Evolutionary conservation across 2,113 vertebrate species (phyloP), one percentile per base, ranked within the genome.

Genomic region (Cisticola juncidis): DNA sequence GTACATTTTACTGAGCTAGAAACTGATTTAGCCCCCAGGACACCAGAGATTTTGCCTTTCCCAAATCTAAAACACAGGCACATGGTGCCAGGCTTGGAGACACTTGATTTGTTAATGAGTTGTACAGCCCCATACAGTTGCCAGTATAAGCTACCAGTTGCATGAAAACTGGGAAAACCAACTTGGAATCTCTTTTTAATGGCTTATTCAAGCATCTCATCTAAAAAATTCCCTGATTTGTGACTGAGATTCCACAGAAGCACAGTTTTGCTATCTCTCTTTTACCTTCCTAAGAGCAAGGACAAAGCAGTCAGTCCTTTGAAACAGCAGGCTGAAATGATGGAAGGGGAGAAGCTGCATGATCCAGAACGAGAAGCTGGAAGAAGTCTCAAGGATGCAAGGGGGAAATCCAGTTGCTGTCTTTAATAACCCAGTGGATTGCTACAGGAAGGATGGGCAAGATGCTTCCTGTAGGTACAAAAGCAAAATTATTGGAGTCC

Each of bases 391-490:
- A 68, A 31, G 44, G n/a, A 64, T 14, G 8, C 15, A 42, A 50
- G 4, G 5, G 2, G 9, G 9, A 5, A 74, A 48, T 28, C 12
- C 14, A 23, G 0, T 10, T 47, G 19, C 53, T 62, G 29, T 44
- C n/a, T 57, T 81, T 36, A 47, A 9, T 9, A 29, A 12, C 5
- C 5, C 29, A 31, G 12, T 12, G 13, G 4, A 21, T n/a, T 40
- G 22, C 25, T 60, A 4, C 1, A 29, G 19, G 33, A 36, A 60
- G 47, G 31, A 42, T 12, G 48, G 22, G 10, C 24, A 61, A 68
- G 31, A 29, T 10, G 5, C 6, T 66, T 79, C 36, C 26, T 82
- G 66, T 4, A 62, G 5, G 11, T 31, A 18, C 47, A n/a, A 28
- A 35, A 68, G 31, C 15, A 24, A 48, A 71, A 48, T 11, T 22